Base-by-base conservation (phyloP, 2,888 invertebrate species). In the Troides aeacus region DNA sequence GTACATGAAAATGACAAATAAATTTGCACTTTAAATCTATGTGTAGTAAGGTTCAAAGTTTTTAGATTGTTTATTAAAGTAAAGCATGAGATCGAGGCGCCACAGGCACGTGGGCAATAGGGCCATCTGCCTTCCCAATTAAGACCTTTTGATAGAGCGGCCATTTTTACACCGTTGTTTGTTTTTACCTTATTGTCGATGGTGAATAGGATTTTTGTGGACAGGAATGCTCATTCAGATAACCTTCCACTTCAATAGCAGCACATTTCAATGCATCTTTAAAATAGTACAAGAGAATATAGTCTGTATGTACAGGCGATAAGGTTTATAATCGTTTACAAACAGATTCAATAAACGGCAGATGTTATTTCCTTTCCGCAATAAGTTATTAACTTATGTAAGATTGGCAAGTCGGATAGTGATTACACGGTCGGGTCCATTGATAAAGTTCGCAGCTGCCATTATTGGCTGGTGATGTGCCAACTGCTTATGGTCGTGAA, bases 81-180 rank as follows among this genome's bases (percentile, higher is more conserved):
- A 56, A 66, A 56, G 50, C 30, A 17, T 60, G 70, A 73, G 72
- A 74, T 73, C 73, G 75, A 78, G 81, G 81, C 78, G 78, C 78
- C 76, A 76, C 67, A 64, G 82, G 86, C 86, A 86, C 87, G 87
- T 83, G 87, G 79, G 71, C 74, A 74, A 75, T 75, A 74, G 77
- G 72, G 77, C 78, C 88, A 87, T 84, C 87, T 87, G 88, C 82
- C 78, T 79, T 77, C 76, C 78, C 83, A 85, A 87, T 86, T 85
- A 85, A 81, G 75, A 73, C 71, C 76, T 75, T 77, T 77, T 70
- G 70, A 75, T 75, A 73, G 74, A 70, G 68, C 70, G 66, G 60
- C 65, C 70, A 71, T 73, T 70, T 62, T 62, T 67, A 64, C 64
- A 67, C 24, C 72, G 69, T 66, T 75, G 74, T 79, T 78, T 79